A percentile compares a stretch with the other conserved stretches of the same genome.
Conservation (phyloP, 2,888 invertebrate species). For the Epinotia bilunana region DNA sequence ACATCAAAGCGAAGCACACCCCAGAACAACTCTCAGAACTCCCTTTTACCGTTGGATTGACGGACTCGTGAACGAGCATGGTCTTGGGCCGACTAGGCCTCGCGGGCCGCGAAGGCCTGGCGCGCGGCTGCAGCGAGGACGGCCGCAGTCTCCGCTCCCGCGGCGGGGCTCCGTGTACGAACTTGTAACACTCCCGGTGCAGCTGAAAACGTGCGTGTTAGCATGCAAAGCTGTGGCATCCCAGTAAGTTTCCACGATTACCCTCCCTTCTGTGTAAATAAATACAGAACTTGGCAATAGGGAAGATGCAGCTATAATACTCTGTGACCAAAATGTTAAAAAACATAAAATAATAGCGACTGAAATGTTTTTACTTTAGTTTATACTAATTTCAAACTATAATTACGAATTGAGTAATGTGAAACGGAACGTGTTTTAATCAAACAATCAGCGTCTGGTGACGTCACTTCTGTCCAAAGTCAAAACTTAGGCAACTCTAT, state of each 20-base stretch:
- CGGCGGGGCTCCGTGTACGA: constrained; percentile 54
- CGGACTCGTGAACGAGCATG: constrained; percentile 63
- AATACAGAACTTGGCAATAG: neutral
- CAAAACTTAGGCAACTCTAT: too few relatives aligned
- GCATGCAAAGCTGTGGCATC: constrained; percentile 28
- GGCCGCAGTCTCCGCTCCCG: constrained; percentile 55
- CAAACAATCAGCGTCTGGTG: too few relatives aligned
- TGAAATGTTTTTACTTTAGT: too few relatives aligned
- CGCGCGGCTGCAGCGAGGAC: constrained; percentile 61
- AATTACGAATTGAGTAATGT: too few relatives aligned
- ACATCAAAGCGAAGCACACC: neutral
- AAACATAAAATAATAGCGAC: too few relatives aligned
- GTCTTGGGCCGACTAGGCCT: constrained; percentile 62
- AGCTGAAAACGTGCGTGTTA: constrained; percentile 59
- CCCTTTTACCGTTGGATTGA: constrained; percentile 59
- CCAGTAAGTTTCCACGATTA: neutral
- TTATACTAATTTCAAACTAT: too few relatives aligned
- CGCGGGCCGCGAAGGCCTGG: constrained; percentile 46
- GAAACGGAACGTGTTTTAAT: too few relatives aligned
- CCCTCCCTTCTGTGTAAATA: neutral
- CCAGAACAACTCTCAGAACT: neutral
- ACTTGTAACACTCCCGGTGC: constrained; percentile 73
- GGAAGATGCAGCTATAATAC: too few relatives aligned
- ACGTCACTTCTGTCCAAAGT: too few relatives aligned
- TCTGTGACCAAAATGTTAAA: too few relatives aligned